Percentiles rank a stretch among this genome's conserved stretches.
Conservation (phyloP, 2,888 invertebrate species). For the Hetaerina titia region DNA sequence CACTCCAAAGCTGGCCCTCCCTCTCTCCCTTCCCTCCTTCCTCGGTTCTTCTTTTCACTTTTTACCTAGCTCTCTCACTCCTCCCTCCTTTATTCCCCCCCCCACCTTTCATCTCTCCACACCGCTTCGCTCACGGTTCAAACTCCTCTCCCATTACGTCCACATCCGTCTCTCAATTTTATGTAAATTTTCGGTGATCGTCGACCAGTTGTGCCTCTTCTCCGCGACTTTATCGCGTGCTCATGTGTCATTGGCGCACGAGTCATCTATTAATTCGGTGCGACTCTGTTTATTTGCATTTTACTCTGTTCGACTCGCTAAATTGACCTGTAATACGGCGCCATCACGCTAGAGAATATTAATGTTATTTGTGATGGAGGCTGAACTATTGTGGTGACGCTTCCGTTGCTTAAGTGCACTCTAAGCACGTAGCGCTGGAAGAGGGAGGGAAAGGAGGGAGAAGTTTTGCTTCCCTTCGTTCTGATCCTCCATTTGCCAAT, state of each 20-base stretch:
- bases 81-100: neutral
- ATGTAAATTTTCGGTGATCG: conserved; percentile 2
- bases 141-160: neutral
- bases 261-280: neutral
- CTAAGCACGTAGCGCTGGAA: neutral
- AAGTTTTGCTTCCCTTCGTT: too few relatives aligned
- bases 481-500: too few relatives aligned
- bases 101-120: neutral
- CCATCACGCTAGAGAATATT: neutral
- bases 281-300: neutral
- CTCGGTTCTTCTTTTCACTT: neutral
- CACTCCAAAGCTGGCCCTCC: neutral
- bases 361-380: neutral
- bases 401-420: neutral
- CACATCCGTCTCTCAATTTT: neutral
- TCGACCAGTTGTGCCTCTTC: neutral
- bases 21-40: neutral
- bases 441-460: too few relatives aligned
- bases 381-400: neutral
- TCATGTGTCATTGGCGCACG: neutral
- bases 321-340: neutral
- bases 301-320: neutral
- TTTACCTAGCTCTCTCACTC: neutral
- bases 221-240: neutral
- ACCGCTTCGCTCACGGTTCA: neutral